These are phyloP conservation scores for Muscicapa adusta DNA, from an alignment of 2,113 vertebrate genomes.

Conservation along the genomic window DNA sequence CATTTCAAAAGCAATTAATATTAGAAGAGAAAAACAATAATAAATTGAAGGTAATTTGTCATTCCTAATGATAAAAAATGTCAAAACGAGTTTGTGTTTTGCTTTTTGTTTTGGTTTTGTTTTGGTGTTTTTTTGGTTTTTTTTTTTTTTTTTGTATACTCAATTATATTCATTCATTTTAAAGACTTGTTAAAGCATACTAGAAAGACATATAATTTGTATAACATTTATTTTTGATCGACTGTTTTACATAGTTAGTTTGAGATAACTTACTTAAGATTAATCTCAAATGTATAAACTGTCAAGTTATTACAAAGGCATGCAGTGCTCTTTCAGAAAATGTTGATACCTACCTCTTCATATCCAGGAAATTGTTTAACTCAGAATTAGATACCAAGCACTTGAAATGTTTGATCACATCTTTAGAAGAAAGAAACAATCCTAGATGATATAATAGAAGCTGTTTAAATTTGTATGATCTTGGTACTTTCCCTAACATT, in stretches of 20 bases:
- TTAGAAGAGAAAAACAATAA: slow-evolving; percentile 1
- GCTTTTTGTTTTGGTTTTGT: neutral
- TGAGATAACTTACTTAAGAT: neutral
- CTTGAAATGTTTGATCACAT: neutral
- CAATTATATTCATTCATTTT: neutral
- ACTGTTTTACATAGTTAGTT: neutral
- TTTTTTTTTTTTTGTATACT: neutral
- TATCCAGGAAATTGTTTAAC: neutral
- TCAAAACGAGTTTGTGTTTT: neutral
- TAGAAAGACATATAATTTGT: neutral
- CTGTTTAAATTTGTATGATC: neutral
- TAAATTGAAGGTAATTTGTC: neutral
- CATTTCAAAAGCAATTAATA: neutral
- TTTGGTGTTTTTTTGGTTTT: too few species aligned
- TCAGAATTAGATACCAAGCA: neutral
- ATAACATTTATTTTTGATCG: neutral
- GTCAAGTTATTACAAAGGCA: neutral
- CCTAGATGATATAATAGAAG: neutral
- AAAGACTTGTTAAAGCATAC: neutral
- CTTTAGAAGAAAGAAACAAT: neutral
- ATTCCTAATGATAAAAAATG: neutral
- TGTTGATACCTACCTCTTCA: neutral
- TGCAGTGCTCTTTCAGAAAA: neutral
- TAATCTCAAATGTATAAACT: neutral
- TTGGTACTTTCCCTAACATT: neutral